Evolutionary conservation across 2,888 invertebrate genomes (phyloP).

Genomic region (Sepiola atlantica): DNA sequence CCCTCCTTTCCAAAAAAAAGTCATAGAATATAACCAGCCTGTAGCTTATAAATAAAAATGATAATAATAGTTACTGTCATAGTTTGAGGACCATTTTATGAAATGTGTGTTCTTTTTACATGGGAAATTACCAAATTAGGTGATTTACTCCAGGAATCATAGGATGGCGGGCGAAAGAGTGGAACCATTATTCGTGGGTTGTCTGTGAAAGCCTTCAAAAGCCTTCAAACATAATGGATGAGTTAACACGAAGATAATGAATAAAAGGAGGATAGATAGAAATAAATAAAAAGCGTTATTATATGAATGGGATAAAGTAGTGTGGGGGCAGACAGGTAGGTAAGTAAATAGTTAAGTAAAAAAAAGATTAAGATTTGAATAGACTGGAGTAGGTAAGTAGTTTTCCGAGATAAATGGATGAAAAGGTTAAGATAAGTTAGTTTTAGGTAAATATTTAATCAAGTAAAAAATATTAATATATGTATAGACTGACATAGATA

Average conservation of each 20-base stretch:
- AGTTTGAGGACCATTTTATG: constrained; percentile 1
- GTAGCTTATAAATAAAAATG: background rate
- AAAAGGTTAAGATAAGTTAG: too few species aligned
- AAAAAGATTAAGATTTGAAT: background rate
- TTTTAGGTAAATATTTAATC: too few species aligned
- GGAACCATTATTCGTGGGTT: background rate
- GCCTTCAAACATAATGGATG: constrained; percentile 32
- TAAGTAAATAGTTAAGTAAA: background rate
- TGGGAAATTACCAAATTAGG: background rate
- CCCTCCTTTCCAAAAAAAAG: background rate
- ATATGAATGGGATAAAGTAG: background rate
- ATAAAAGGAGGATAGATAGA: background rate
- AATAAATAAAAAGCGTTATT: background rate
- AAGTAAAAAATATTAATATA: too few species aligned
- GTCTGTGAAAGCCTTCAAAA: background rate
- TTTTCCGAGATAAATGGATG: too few species aligned
- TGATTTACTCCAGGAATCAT: constrained; percentile 32
- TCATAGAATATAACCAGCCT: background rate
- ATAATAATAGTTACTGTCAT: background rate
- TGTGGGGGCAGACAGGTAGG: background rate
- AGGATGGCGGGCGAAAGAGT: background rate
- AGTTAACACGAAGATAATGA: constrained; percentile 12
- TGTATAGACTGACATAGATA: too few species aligned
- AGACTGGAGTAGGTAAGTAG: too few species aligned
- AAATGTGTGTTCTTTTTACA: constrained; percentile 2